A percentile compares a stretch with the other conserved stretches of the same genome.
These are phyloP conservation scores for Eufriesea mexicana DNA, from an alignment of 1,140 invertebrate species.

Conservation along the genomic window DNA sequence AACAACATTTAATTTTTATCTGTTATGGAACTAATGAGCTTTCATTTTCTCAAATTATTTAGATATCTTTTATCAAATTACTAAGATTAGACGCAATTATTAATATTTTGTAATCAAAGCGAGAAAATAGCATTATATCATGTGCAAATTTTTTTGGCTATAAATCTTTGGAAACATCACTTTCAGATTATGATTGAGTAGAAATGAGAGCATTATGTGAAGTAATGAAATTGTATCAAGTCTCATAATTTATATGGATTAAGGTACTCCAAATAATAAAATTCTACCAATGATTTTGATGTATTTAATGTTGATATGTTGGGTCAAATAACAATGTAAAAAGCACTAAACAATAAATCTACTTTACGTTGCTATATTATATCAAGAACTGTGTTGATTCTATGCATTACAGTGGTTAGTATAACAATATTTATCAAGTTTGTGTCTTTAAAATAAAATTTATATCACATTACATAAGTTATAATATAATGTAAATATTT, in stretches of 20 bases:
- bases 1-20: conserved; percentile 18
- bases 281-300: conserved; percentile 12
- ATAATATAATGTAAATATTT: conserved; percentile 10
- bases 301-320: conserved; percentile 17
- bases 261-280: conserved; percentile 1
- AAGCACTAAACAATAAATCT: conserved; percentile 38
- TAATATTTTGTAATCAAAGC: conserved; percentile 15
- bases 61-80: not conserved
- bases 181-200: conserved; percentile 54
- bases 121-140: not conserved
- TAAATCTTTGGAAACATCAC: conserved; percentile 18
- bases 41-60: not conserved
- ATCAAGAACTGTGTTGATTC: conserved; percentile 30
- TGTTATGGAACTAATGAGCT: conserved; percentile 4
- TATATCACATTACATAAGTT: not conserved
- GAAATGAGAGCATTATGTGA: conserved; percentile 31
- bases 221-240: conserved; percentile 22
- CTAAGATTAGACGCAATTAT: conserved; percentile 1
- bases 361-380: conserved; percentile 19
- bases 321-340: conserved; percentile 26
- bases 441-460: conserved; percentile 4
- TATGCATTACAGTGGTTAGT: conserved; percentile 50
- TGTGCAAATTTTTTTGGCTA: not conserved
- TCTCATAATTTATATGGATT: conserved; percentile 22
- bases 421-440: conserved; percentile 6